These are phyloP conservation scores for Anser brachyrhynchus DNA, from an alignment of 2,113 vertebrate genomes.

Conservation along the genomic window DNA sequence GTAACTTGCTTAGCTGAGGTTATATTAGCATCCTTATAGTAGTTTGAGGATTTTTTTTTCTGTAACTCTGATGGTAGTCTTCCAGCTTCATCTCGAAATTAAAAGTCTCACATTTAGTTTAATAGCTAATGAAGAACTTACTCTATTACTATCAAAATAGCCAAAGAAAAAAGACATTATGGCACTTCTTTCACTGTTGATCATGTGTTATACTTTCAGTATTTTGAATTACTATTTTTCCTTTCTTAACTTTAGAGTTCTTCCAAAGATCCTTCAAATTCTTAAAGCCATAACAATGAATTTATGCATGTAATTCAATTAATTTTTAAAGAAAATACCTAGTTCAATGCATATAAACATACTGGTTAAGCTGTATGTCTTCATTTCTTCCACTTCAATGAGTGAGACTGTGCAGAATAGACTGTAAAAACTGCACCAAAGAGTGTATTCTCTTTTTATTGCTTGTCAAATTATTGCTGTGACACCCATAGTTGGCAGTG, in stretches of 20 bases:
- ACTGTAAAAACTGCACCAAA: slow-evolving; percentile 68
- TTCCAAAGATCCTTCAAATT: slow-evolving; percentile 53
- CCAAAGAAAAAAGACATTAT: not conserved
- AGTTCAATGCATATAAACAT: slow-evolving; percentile 72
- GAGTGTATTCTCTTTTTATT: slow-evolving; percentile 73
- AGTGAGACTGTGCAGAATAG: slow-evolving; percentile 52
- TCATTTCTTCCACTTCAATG: slow-evolving; percentile 78
- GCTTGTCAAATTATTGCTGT: slow-evolving; percentile 78
- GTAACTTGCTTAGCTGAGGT: not conserved
- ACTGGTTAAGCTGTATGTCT: slow-evolving; percentile 74
- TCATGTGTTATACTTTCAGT: not conserved
- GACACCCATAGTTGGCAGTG: slow-evolving; percentile 68
- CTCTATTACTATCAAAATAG: not conserved
- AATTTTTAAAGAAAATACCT: slow-evolving; percentile 67
- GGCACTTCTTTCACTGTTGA: not conserved
- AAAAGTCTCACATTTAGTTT: not conserved
- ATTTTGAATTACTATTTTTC: not conserved
- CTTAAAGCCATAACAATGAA: not conserved
- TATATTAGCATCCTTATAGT: not conserved
- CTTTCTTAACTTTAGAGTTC: not conserved
- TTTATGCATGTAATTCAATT: slow-evolving; percentile 69
- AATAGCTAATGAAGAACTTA: not conserved
- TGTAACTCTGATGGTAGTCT: not conserved
- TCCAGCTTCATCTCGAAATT: not conserved
- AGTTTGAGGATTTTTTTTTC: not conserved